Evolutionary conservation across 2,797 vertebrate genomes (phyloP).

Genomic region (Tenualosa ilisha): DNA sequence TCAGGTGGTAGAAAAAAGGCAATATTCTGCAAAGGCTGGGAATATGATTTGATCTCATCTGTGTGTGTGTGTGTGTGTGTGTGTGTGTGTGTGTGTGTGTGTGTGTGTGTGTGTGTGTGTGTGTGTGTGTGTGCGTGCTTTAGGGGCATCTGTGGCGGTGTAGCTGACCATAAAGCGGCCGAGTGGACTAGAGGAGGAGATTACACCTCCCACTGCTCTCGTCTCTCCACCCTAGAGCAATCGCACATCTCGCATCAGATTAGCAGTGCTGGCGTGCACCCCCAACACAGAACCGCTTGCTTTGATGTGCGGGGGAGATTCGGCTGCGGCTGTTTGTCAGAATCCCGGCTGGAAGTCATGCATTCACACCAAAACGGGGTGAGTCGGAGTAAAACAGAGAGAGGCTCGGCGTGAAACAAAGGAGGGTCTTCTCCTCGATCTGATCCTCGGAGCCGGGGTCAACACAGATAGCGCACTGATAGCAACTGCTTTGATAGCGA

Average conservation of each 20-base stretch:
- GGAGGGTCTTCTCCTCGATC: not conserved
- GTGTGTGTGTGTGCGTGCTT: not conserved
- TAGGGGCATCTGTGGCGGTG: not conserved
- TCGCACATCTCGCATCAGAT: constrained; percentile 8
- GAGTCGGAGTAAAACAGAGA: not conserved
- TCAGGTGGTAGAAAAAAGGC: not conserved
- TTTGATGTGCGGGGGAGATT: constrained; percentile 1
- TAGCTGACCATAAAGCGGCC: not conserved
- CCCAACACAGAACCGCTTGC: not conserved
- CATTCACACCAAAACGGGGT: not conserved
- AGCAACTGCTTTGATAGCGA: not conserved
- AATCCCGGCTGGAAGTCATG: not conserved
- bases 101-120: not conserved
- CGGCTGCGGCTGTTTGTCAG: not conserved
- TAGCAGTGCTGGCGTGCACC: not conserved
- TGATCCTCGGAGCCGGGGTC: not conserved
- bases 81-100: not conserved
- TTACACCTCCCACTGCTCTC: not conserved
- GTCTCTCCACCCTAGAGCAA: not conserved
- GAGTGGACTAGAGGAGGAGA: not conserved
- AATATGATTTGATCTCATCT: not conserved
- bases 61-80: not conserved
- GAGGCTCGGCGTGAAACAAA: not conserved
- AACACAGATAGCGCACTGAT: not conserved
- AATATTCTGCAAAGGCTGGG: not conserved